These are phyloP conservation scores for Oceanodroma tethys DNA, from an alignment of 2,113 vertebrate genomes.

Conservation along the genomic window DNA sequence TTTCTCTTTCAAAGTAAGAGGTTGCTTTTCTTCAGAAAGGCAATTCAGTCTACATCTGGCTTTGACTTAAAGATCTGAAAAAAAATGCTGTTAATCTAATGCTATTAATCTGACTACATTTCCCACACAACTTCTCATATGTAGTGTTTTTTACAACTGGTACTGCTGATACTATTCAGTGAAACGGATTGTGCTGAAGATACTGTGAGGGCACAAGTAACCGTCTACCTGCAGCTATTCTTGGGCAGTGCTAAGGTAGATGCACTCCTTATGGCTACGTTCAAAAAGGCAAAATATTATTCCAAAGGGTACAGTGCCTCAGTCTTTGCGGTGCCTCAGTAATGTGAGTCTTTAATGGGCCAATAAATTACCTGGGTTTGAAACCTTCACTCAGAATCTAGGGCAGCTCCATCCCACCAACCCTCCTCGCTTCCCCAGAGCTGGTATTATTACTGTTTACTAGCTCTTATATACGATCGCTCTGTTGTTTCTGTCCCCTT, in stretches of 20 bases:
- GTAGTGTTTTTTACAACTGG: background rate
- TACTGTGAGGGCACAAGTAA: background rate
- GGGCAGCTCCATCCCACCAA: background rate
- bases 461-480: background rate
- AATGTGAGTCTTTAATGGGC: rapidly evolving
- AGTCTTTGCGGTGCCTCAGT: background rate
- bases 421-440: background rate
- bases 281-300: background rate
- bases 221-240: background rate
- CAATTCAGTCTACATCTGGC: background rate
- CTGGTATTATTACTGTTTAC: background rate
- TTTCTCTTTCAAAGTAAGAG: background rate
- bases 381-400: background rate
- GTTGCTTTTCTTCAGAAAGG: background rate
- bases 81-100: background rate
- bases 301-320: background rate
- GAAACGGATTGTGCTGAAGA: background rate
- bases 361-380: background rate
- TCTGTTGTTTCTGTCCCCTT: background rate
- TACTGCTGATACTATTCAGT: background rate
- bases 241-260: background rate
- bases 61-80: background rate
- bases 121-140: background rate
- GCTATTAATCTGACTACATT: background rate
- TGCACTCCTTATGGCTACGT: background rate